These are phyloP conservation scores for Onthophagus sagittarius DNA, from an alignment of 2,888 invertebrate genomes.

Conservation along the genomic window DNA sequence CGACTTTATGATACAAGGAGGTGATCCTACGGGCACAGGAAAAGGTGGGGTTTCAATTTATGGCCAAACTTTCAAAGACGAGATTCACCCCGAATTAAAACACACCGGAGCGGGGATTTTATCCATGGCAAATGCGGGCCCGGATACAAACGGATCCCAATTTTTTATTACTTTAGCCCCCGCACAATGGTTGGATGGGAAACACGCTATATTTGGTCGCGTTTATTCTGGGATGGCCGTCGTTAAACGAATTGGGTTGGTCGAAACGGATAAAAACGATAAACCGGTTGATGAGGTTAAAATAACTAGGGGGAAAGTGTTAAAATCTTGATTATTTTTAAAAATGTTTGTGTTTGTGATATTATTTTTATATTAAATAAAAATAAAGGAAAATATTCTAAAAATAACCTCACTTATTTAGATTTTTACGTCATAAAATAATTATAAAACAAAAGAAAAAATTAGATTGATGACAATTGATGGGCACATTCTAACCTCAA, in stretches of 20 bases:
- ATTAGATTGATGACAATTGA: not conserved
- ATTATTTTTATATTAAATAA: not conserved
- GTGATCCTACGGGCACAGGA: slow-evolving; percentile 92
- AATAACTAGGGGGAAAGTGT: slow-evolving; percentile 60
- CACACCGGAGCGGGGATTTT: slow-evolving; percentile 90
- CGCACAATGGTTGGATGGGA: slow-evolving; percentile 96
- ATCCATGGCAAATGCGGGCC: slow-evolving; percentile 99
- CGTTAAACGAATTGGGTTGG: slow-evolving; percentile 87
- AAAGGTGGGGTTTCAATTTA: slow-evolving; percentile 96
- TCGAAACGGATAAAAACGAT: slow-evolving; percentile 91
- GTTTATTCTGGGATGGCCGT: slow-evolving; percentile 85
- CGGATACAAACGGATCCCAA: slow-evolving; percentile 95
- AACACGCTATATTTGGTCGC: slow-evolving; percentile 95
- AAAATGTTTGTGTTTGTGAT: not conserved
- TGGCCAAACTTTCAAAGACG: slow-evolving; percentile 92
- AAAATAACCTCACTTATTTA: not conserved
- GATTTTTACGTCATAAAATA: not conserved
- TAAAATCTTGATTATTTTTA: slow-evolving; percentile 41
- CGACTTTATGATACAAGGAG: slow-evolving; percentile 92
- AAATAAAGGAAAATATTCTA: not conserved
- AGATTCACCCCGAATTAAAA: slow-evolving; percentile 89
- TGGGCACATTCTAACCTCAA: not conserved
- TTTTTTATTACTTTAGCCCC: slow-evolving; percentile 97
- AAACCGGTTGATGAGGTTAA: slow-evolving; percentile 84
- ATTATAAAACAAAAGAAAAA: not conserved